phyloP scores from a whole-genome alignment of 2,113 vertebrate genomes.

The Hypocryptadius cinnamomeus region DNA sequence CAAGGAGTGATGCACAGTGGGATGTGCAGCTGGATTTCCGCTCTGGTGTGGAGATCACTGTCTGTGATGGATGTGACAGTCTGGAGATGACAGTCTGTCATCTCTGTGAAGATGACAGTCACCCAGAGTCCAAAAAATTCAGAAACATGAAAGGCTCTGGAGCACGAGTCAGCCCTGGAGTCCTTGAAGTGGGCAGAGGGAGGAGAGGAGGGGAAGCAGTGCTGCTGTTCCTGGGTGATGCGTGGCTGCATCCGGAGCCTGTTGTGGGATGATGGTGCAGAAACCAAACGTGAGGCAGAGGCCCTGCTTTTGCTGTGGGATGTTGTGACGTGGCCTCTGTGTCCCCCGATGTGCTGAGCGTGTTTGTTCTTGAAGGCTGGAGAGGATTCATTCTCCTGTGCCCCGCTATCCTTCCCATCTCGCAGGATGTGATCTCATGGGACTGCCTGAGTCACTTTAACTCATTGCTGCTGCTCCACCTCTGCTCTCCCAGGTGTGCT shows the following conservation, averaged over 20 bases:
- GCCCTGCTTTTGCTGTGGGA: background rate
- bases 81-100: background rate
- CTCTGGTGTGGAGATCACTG: rapidly evolving
- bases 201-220: background rate
- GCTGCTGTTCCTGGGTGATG: rapidly evolving
- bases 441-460: background rate
- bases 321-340: background rate
- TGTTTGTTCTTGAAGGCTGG: background rate
- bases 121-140: background rate
- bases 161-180: background rate
- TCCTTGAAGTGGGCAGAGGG: background rate
- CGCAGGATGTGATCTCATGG: background rate
- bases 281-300: background rate
- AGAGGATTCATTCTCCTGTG: background rate
- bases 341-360: rapidly evolving
- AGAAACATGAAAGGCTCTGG: rapidly evolving
- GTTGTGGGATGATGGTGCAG: background rate
- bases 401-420: background rate
- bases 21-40: background rate
- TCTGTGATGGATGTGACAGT: background rate
- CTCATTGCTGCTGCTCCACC: background rate
- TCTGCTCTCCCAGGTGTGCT: background rate
- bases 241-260: background rate
- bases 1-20: background rate
- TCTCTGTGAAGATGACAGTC: background rate